phyloP scores from a whole-genome alignment of 2,113 vertebrate species.

The Menidia beryllina region DNA sequence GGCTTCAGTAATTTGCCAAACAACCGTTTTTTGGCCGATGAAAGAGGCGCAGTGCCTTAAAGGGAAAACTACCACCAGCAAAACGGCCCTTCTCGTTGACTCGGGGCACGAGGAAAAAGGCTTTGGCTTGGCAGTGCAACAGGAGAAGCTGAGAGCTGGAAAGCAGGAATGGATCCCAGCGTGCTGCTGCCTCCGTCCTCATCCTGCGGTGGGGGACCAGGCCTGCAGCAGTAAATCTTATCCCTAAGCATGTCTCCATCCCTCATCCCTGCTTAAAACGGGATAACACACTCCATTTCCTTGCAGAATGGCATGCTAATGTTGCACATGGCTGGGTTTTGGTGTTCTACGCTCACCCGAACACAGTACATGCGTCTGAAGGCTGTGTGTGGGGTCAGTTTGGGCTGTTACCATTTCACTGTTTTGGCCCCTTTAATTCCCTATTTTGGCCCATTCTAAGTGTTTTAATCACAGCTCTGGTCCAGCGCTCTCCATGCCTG shows the following conservation, averaged over 20 bases:
- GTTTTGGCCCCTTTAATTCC: background rate
- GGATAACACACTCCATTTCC: conserved; percentile 8
- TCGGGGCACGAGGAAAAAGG: conserved; percentile 18
- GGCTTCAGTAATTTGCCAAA: conserved; percentile 38
- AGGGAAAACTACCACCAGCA: conserved; percentile 42
- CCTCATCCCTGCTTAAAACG: conserved; percentile 48
- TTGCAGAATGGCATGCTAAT: conserved; percentile 36
- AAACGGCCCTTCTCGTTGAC: conserved; percentile 45
- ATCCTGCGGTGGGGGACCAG: conserved; percentile 65
- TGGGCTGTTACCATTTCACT: background rate
- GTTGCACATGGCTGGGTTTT: conserved; percentile 32
- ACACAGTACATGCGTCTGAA: conserved; percentile 15
- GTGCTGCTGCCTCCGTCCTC: conserved; percentile 46
- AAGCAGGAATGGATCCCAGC: conserved; percentile 39
- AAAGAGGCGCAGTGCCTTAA: conserved; percentile 2
- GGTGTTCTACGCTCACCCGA: conserved; percentile 34
- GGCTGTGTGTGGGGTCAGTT: conserved; percentile 10
- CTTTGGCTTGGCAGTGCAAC: conserved; percentile 56
- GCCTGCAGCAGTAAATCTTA: conserved; percentile 54
- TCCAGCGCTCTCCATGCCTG: background rate
- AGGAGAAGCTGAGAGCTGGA: conserved; percentile 41
- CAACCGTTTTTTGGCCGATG: conserved; percentile 47
- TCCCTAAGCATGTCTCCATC: conserved; percentile 46
- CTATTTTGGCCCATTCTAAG: background rate
- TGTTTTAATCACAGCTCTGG: background rate